A percentile compares a stretch with the other conserved stretches of the same genome.
Conservation (phyloP, 2,113 vertebrate genomes). For the Colius striatus region DNA sequence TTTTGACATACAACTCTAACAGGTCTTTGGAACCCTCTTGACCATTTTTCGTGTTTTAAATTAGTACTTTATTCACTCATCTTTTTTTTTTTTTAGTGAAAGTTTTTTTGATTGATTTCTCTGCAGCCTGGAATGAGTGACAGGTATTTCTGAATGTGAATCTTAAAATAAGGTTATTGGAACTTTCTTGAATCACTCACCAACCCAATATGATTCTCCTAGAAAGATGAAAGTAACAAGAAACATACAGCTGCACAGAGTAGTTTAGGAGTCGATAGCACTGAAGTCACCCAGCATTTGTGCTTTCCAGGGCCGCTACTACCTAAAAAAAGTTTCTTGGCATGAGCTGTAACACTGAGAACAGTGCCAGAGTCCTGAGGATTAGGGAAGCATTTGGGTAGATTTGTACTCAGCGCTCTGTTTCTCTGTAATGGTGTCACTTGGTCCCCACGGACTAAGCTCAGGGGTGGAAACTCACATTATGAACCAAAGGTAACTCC, state of each 20-base stretch:
- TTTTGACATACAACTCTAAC: not conserved
- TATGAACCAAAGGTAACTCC: not conserved
- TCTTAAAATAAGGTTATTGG: not conserved
- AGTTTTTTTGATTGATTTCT: not conserved
- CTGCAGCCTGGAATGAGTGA: not conserved
- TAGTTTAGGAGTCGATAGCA: not conserved
- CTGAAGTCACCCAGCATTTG: not conserved
- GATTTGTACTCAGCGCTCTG: not conserved
- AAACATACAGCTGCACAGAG: not conserved
- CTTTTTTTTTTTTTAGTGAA: not conserved
- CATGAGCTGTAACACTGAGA: not conserved
- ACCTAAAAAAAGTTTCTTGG: not conserved
- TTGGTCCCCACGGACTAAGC: not conserved
- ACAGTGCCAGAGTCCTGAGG: not conserved
- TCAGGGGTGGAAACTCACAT: not conserved
- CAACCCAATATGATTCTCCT: not conserved
- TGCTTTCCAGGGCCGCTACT: not conserved
- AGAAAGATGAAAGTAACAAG: not conserved
- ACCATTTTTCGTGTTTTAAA: not conserved
- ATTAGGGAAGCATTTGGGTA: not conserved
- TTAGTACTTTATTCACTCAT: rapidly evolving
- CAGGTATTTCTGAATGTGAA: not conserved
- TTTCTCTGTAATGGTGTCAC: not conserved
- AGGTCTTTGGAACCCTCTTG: not conserved
- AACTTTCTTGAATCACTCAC: not conserved